These are phyloP conservation scores for Cassiopea andromeda DNA, from an alignment of 30 jellyfish, hydroid and myxozoan genomes.

Conservation along the genomic window DNA sequence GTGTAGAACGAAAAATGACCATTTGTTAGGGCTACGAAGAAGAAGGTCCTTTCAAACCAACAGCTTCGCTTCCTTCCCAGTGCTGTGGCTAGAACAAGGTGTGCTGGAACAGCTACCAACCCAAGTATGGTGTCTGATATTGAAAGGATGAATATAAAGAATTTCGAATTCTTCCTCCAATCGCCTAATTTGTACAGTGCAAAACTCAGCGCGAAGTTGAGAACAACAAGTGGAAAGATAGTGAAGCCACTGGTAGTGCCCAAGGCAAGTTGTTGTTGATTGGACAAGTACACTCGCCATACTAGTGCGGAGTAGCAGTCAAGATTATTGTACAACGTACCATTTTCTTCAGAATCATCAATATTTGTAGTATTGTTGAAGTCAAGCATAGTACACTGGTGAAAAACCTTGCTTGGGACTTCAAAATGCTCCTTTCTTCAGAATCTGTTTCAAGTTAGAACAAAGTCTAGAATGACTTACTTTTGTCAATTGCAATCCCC, in stretches of 20 bases:
- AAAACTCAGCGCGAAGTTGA: conserved; percentile 34
- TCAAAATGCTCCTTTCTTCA: no score
- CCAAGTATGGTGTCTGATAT: conserved; percentile 51
- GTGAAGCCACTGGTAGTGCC: conserved; percentile 24
- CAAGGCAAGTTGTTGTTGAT: neutral
- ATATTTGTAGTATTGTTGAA: neutral
- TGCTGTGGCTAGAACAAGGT: conserved; percentile 20
- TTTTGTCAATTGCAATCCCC: no score
- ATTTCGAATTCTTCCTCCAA: conserved; percentile 20
- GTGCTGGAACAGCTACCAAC: conserved; percentile 29
- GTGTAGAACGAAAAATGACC: conserved; percentile 65
- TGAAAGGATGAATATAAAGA: conserved; percentile 18
- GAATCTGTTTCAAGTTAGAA: no score
- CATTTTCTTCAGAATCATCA: neutral
- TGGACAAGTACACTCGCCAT: conserved; percentile 34
- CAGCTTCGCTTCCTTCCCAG: conserved; percentile 37
- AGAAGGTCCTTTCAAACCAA: conserved; percentile 44
- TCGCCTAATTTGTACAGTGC: conserved; percentile 39
- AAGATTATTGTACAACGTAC: neutral
- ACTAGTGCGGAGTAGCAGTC: conserved; percentile 33
- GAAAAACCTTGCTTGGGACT: no score
- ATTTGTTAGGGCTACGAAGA: conserved; percentile 46
- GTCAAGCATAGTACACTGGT: no score
- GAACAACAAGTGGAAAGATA: conserved; percentile 25
- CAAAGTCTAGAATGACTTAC: no score